Evolutionary conservation across 2,797 vertebrate genomes (phyloP).

Genomic region (Phataginus tetradactyla): DNA sequence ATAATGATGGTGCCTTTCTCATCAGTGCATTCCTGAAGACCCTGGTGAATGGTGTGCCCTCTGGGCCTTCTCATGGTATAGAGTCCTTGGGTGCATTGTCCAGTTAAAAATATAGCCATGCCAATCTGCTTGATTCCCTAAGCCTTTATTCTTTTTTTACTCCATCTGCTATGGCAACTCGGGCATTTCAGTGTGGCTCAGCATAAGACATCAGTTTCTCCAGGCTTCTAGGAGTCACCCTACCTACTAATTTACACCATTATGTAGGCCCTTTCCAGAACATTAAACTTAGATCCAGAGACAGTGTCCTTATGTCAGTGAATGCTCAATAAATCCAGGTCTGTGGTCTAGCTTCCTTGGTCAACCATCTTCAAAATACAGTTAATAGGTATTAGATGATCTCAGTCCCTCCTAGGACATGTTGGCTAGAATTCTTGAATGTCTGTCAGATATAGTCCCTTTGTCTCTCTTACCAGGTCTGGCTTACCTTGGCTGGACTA

Average conservation of each 20-base stretch:
- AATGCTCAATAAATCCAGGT: background rate
- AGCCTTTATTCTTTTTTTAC: background rate
- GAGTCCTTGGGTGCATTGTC: background rate
- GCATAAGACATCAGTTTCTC: background rate
- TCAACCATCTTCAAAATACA: background rate
- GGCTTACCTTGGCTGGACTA: background rate
- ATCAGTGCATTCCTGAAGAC: background rate
- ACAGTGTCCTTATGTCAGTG: background rate
- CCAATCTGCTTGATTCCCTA: background rate
- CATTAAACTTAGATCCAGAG: background rate
- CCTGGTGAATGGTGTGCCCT: background rate
- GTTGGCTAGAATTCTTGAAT: background rate
- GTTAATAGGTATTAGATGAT: background rate
- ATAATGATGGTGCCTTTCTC: background rate
- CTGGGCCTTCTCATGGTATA: background rate
- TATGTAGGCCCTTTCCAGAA: background rate
- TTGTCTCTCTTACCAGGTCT: background rate
- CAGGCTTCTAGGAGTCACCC: background rate
- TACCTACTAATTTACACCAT: background rate
- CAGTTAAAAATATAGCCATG: background rate
- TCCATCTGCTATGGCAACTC: background rate
- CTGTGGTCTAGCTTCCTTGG: background rate
- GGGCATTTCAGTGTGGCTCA: background rate
- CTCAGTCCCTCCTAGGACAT: background rate
- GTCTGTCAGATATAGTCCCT: background rate